A percentile compares a stretch with the other conserved stretches of the same genome.
Conservation (phyloP, 1,140 invertebrate species). For the Drosophila bifasciata region DNA sequence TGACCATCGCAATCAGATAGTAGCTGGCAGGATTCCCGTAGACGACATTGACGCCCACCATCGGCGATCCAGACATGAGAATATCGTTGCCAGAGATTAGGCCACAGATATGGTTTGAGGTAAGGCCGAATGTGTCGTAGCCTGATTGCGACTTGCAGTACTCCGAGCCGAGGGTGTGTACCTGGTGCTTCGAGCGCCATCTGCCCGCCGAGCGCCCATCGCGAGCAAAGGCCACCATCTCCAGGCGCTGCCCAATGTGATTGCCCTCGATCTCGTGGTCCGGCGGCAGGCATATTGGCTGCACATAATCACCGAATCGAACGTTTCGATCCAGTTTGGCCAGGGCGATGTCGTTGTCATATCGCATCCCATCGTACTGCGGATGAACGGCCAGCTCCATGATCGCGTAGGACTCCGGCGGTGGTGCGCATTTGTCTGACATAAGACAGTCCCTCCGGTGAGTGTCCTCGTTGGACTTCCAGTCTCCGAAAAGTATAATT, state of each 20-base stretch:
- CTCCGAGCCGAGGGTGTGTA: slow-evolving; percentile 10
- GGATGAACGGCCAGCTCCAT: slow-evolving; percentile 34
- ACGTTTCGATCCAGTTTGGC: slow-evolving; percentile 13
- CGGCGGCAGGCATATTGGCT: slow-evolving; percentile 27
- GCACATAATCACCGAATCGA: slow-evolving; percentile 1
- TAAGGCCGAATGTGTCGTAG: neutral
- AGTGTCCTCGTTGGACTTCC: neutral
- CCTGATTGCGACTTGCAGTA: neutral
- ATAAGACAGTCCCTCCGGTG: neutral
- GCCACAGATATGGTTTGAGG: slow-evolving; percentile 27
- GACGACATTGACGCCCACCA: slow-evolving; percentile 24
- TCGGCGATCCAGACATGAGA: slow-evolving; percentile 23
- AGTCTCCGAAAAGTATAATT: slow-evolving; percentile 15
- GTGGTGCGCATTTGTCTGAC: neutral
- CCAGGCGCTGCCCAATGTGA: slow-evolving; percentile 14
- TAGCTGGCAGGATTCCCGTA: slow-evolving; percentile 5
- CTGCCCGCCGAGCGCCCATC: no score
- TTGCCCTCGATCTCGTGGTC: neutral
- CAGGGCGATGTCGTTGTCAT: slow-evolving; percentile 28
- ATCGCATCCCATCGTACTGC: neutral
- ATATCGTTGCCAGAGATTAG: neutral
- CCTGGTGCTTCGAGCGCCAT: slow-evolving; percentile 11
- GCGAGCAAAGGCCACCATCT: slow-evolving; percentile 11
- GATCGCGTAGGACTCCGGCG: slow-evolving; percentile 10
- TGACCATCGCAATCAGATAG: slow-evolving; percentile 23